Evolutionary conservation across 2,113 vertebrate species (phyloP).

Genomic region (Sterrhoptilus dennistouni): DNA sequence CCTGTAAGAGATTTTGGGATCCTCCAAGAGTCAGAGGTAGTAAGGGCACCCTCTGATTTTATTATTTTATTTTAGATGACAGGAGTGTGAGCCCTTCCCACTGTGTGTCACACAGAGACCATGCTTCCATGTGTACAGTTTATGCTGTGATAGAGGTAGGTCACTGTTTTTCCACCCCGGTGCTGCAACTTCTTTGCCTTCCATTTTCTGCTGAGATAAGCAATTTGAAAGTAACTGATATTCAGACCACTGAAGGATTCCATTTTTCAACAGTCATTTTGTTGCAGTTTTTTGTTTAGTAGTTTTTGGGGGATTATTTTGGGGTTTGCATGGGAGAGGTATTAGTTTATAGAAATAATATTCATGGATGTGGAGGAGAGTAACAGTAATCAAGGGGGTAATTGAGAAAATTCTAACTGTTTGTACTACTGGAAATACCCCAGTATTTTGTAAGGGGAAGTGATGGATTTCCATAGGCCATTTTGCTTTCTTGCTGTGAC

Average conservation of each 20-base stretch:
- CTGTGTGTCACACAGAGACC: neutral
- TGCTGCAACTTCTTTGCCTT: neutral
- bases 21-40: neutral
- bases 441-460: neutral
- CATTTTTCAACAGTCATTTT: neutral
- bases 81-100: neutral
- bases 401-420: neutral
- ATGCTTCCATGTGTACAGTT: neutral
- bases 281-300: neutral
- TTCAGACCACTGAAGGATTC: neutral
- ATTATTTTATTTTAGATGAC: neutral
- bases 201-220: neutral
- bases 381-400: neutral
- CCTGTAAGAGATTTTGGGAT: neutral
- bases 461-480: neutral
- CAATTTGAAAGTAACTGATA: neutral
- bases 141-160: neutral
- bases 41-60: neutral
- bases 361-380: neutral
- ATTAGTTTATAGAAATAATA: neutral
- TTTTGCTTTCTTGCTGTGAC: neutral
- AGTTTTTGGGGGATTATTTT: neutral
- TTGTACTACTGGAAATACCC: neutral
- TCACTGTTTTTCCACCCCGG: neutral
- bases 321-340: neutral